Conservation (phyloP, 23 tunicate genomes). For the Pegea sp. region DNA sequence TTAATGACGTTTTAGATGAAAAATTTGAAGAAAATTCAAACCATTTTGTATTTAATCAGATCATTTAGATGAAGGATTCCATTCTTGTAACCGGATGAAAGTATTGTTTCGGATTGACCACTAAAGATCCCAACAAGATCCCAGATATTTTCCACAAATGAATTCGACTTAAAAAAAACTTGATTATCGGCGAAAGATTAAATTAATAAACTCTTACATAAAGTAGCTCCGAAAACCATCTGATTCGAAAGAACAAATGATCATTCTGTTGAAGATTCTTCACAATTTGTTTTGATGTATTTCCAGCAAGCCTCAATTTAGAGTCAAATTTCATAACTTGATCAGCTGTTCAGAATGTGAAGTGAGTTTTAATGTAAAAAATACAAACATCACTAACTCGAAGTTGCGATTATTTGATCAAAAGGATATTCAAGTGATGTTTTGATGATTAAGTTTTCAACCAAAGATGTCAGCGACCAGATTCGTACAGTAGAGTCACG, state of each 20-base stretch:
- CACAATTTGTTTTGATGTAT: constrained; percentile 41
- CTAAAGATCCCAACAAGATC: constrained; percentile 29
- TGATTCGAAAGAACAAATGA: constrained; percentile 9
- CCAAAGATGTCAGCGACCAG: constrained; percentile 43
- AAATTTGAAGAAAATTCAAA: no score
- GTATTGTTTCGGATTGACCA: constrained; percentile 33
- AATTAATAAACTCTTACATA: constrained; percentile 9
- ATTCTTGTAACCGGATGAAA: constrained; percentile 30
- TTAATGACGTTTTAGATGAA: no score
- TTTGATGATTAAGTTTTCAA: constrained; percentile 10
- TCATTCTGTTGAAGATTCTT: constrained; percentile 11
- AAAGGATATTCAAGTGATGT: constrained; percentile 16
- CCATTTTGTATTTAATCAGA: constrained; percentile 56
- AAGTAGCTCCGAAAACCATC: constrained; percentile 78
- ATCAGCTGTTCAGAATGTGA: constrained; percentile 2
- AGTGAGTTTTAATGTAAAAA: background rate
- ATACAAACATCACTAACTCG: constrained; percentile 18
- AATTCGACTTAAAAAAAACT: constrained; percentile 16
- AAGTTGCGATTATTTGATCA: constrained; percentile 8
- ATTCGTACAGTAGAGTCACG: constrained; percentile 80
- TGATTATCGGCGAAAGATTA: background rate
- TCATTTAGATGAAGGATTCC: constrained; percentile 71
- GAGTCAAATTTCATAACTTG: constrained; percentile 3
- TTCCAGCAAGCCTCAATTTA: constrained; percentile 29
- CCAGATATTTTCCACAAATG: constrained; percentile 55